Evolutionary conservation across 2,888 invertebrate species (phyloP), one percentile per base, ranked within the genome.

Genomic region (Clivina fossor): DNA sequence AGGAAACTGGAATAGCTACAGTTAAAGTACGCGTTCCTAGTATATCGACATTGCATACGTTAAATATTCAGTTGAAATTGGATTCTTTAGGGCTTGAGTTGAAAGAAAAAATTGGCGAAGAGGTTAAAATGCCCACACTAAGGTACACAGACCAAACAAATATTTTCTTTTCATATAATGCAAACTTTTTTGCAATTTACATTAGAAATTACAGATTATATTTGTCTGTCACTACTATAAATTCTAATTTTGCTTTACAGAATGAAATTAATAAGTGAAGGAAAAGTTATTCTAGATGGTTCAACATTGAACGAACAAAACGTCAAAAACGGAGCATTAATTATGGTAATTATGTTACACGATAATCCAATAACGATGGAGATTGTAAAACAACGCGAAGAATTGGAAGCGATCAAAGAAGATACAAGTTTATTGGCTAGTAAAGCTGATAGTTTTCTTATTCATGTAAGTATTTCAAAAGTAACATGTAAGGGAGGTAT

Each of bases 1-100:
- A 82, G 59, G 80, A 83, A 63, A 86, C 85, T 0, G 90, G 90
- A 1, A 65, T 85, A 47, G 90, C 90, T 0, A 85, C 87, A 0
- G 72, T 92, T 18, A 82, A 84, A 68, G 76, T 91, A 1, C 84
- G 85, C 62, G 77, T 85, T 1, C 79, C 82, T 0, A 71, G 77
- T 47, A 76, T 79, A 0, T 76, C 79, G 7, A 75, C 77, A 50
- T 78, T 76, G 30, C 76, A 81, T 0, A 73, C 64, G 57, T 63
- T 75, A 9, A 79, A 79, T 46, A 70, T 86, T 1, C 80, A 84
- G 68, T 77, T 81, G 58, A 73, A 76, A 37, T 66, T 88, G 2
- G 76, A 76, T 37, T 73, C 73, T 0, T 64, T 71, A 48, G 84
- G 84, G 0, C 72, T 69, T 20, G 82, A 83, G 8, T 68, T 88